Evolutionary conservation across 2,797 vertebrate species (phyloP), one percentile per base, ranked within the genome.

Genomic region (Lepidocolaptes lacrymiger): DNA sequence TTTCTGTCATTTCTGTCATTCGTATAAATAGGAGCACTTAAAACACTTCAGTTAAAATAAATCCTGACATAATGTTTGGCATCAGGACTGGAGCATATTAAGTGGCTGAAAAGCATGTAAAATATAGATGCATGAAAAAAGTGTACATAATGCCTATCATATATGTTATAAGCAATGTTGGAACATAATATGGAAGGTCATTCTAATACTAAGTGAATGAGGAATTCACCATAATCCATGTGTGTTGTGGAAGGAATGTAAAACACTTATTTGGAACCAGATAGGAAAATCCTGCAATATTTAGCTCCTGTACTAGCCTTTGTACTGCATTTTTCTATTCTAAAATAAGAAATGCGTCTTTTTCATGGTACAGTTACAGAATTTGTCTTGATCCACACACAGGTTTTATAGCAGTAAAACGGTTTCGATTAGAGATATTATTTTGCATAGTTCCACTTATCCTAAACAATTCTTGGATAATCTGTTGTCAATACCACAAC

Each of bases 1-100:
- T 88, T 89, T 85, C 67, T 79, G 74, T 93, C 51, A 77, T 88
- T 89, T 91, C 46, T 78, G 63, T 85, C 74, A 55, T 78, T 86
- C 15, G 4, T 56, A 36, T 64, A 79, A 79, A 78, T 37, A 78
- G 20, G 17, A 83, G 23, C 12, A 15, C 17, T 6, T 61, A 51
- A 85, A 95, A n/a, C 19, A 26, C 44, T 83, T 71, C 4, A 18
- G 26, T 77, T 93, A 75, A 91, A 94, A 49, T 63, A 85, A 62
- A 71, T 88, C 12, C 44, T 63, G 64, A 52, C 17, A 34, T 66
- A 59, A 58, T 63, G 20, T 89, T 64, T 93, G 52, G 67, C 41
- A 76, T 77, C 17, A 46, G 39, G 19, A 67, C 28, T 43, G 15
- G 13, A 83, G 37, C 54, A 68, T 64, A 89, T 63, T 30, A 68